Evolutionary conservation across 2,888 invertebrate species (phyloP).

Genomic region (Drosophila multiciliata): DNA sequence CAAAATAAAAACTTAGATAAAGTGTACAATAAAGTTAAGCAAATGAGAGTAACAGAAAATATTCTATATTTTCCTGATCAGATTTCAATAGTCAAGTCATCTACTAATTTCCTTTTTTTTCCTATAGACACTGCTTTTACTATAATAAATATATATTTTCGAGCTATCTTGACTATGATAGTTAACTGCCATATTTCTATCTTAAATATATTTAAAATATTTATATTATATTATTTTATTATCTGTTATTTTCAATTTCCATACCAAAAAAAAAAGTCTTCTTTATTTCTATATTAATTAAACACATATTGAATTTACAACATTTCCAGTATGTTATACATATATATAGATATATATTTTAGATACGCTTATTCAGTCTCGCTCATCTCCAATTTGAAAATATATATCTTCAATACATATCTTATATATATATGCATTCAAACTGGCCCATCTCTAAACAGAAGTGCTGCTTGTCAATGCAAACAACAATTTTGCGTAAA

Average conservation of each 20-base stretch:
- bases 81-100: neutral
- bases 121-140: too few species aligned
- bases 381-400: neutral
- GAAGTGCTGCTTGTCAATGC: conserved; percentile 49
- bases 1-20: neutral
- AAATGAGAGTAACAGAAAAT: neutral
- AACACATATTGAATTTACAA: too few species aligned
- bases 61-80: neutral
- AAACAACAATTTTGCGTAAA: conserved; percentile 73
- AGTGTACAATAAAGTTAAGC: neutral
- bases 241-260: neutral
- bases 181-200: too few species aligned
- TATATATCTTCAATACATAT: neutral
- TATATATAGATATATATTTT: too few species aligned
- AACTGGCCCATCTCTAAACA: conserved; percentile 34
- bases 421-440: neutral
- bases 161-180: too few species aligned
- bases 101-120: neutral
- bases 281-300: too few species aligned
- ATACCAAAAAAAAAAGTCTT: neutral
- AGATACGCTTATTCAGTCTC: too few species aligned
- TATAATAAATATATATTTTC: too few species aligned
- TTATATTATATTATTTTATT: too few species aligned
- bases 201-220: too few species aligned
- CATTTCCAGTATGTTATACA: neutral